Conservation (phyloP, 2,113 vertebrate genomes). For the Sinocyclocheilus maitianheensis region DNA sequence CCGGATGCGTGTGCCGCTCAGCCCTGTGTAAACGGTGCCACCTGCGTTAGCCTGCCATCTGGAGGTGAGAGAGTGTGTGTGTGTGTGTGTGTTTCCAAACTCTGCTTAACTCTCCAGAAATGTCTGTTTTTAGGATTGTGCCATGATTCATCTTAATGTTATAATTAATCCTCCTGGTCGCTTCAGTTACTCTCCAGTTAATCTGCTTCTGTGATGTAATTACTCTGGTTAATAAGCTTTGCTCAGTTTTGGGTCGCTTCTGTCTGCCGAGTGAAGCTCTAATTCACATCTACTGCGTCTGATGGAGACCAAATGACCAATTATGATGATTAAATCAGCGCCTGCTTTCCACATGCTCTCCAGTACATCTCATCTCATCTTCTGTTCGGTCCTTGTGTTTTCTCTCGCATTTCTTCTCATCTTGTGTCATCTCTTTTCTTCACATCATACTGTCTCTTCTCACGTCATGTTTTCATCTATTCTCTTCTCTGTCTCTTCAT, state of each 20-base stretch:
- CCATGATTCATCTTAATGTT: background rate
- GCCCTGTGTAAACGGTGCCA: conserved; percentile 90
- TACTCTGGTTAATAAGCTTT: conserved; percentile 24
- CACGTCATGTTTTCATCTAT: background rate
- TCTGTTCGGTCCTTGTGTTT: background rate
- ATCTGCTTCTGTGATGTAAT: conserved; percentile 17
- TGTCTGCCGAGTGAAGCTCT: conserved; percentile 6
- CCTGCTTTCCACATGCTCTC: conserved; percentile 15
- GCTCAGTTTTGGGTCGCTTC: conserved; percentile 14
- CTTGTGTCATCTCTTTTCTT: background rate
- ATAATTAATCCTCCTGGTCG: conserved; percentile 19
- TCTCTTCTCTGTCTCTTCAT: background rate
- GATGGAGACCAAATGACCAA: background rate
- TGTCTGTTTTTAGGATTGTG: background rate
- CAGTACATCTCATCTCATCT: background rate
- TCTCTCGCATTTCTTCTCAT: background rate
- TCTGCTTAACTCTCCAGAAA: background rate
- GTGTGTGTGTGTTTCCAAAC: background rate
- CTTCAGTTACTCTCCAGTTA: conserved; percentile 15
- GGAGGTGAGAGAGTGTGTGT: conserved; percentile 83
- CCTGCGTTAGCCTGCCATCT: conserved; percentile 84
- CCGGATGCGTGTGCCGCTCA: conserved; percentile 86
- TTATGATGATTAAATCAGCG: conserved; percentile 6
- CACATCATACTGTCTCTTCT: background rate
- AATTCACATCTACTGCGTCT: background rate